Base-by-base conservation (phyloP, 2,888 invertebrate species). In the Galerucella calmariensis region DNA sequence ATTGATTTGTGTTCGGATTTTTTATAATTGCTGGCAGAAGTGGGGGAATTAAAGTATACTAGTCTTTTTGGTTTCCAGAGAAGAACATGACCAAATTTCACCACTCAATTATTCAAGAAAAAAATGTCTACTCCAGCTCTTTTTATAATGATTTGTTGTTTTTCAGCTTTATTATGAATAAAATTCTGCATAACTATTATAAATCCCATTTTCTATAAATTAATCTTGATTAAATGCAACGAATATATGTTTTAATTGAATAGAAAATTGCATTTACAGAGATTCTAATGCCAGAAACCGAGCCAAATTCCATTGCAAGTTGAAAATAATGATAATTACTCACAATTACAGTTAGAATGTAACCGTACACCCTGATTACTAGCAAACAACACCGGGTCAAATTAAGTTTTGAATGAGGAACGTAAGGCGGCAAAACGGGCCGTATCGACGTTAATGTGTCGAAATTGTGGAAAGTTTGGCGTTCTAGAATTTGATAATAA, bases 391-490 rank as follows among this genome's bases (percentile, higher is more conserved):
- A 73, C 75, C 35, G 51, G 71, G 68, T 65, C 75, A 78, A 81
- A 81, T 81, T 80, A 81, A 80, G 80, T 81, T 80, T 80, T 80
- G 77, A 78, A 74, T 70, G 69, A 66, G 67, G 74, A 80, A 80
- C 77, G 69, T 67, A 70, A 58, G 16, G 67, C 67, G 48, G 53
- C 73, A 73, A 63, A 74, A 73, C 69, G 72, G 69, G n/a, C 70
- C 72, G 44, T 75, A 76, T 76, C 67, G 73, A 75, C 74, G 68
- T 24, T 71, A 67, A 68, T 76, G 67, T 67, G 27, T 2, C 27
- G 24, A 56, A 24, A 27, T 46, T 65, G 20, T 12, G 16, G 16
- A 46, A 16, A 16, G 53, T 56, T 56, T 8, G n/a, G n/a, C n/a
- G 16, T 56, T 56, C 20, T 10, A 9, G 5, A 16, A 56, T 8